Percentiles rank a stretch among this genome's conserved stretches.
Conservation (phyloP, 2,797 vertebrate species). For the Manis pentadactyla region DNA sequence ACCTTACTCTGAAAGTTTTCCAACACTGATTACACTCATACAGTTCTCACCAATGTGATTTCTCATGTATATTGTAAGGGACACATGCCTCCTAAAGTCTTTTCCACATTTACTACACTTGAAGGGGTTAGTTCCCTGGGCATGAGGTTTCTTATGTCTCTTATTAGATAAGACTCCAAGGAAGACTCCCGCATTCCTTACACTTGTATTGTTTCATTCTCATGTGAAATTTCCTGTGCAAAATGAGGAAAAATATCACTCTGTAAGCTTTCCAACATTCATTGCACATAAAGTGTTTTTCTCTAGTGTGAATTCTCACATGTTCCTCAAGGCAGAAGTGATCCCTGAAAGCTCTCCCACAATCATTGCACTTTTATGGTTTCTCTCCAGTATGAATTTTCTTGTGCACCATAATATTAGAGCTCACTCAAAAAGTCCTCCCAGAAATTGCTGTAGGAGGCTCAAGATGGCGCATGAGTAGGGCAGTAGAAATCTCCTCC, state of each 20-base stretch:
- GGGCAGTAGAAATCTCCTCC: too few species aligned
- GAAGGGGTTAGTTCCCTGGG: not conserved
- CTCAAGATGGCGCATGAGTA: too few species aligned
- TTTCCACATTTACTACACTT: not conserved
- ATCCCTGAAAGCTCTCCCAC: constrained; percentile 33
- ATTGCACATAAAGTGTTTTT: constrained; percentile 28
- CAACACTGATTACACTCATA: not conserved
- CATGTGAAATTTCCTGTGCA: constrained; percentile 18
- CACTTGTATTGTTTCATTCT: constrained; percentile 23
- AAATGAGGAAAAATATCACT: not conserved
- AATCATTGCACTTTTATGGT: not conserved
- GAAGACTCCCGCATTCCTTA: constrained; percentile 52
- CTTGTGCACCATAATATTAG: constrained; percentile 64
- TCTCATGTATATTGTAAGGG: constrained; percentile 6
- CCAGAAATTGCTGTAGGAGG: not conserved
- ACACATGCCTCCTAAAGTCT: not conserved
- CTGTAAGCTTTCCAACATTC: constrained; percentile 54
- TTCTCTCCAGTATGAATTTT: constrained; percentile 64
- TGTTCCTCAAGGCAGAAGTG: constrained; percentile 35
- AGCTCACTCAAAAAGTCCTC: constrained; percentile 69
- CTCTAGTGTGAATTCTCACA: constrained; percentile 50
- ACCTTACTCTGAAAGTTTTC: not conserved
- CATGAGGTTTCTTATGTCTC: constrained; percentile 18
- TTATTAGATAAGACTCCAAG: not conserved
- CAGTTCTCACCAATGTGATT: constrained; percentile 17